These are phyloP conservation scores for Opisthograptis luteolata DNA, from an alignment of 2,888 invertebrate genomes.

Conservation along the genomic window DNA sequence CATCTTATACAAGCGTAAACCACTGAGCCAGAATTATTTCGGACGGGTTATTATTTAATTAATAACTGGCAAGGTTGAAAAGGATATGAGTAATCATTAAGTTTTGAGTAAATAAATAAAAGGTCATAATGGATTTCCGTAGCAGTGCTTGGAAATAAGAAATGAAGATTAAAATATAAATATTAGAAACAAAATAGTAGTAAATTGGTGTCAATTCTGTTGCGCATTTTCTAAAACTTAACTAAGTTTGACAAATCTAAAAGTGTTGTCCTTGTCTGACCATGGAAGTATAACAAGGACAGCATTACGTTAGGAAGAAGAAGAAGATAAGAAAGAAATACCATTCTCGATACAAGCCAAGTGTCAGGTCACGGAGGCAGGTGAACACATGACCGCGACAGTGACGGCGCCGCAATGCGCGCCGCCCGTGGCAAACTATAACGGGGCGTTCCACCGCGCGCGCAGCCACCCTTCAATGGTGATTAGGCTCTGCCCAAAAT, in stretches of 20 bases:
- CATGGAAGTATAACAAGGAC: too few species aligned
- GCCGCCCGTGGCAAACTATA: conserved; percentile 66
- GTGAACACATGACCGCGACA: conserved; percentile 43
- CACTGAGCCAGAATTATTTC: too few species aligned
- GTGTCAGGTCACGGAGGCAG: conserved; percentile 38
- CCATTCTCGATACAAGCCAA: conserved; percentile 6
- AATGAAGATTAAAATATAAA: background rate
- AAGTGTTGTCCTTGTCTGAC: too few species aligned
- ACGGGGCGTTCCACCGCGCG: conserved; percentile 69
- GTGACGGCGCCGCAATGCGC: conserved; percentile 58
- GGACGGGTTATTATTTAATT: too few species aligned
- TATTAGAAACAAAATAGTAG: too few species aligned
- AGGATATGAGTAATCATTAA: background rate
- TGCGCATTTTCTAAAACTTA: too few species aligned
- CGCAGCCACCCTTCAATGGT: conserved; percentile 30
- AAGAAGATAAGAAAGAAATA: too few species aligned
- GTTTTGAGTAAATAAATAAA: background rate
- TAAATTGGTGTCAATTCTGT: too few species aligned
- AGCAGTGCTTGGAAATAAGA: conserved; percentile 1
- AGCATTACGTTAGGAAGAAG: too few species aligned
- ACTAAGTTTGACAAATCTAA: too few species aligned
- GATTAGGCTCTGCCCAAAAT: conserved; percentile 7
- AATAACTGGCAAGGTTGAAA: background rate
- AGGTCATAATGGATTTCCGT: background rate
- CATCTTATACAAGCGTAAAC: too few species aligned